A percentile compares a stretch with the other conserved stretches of the same genome.
Conservation (phyloP, 2,888 invertebrate genomes). For the Lycaena phlaeas region DNA sequence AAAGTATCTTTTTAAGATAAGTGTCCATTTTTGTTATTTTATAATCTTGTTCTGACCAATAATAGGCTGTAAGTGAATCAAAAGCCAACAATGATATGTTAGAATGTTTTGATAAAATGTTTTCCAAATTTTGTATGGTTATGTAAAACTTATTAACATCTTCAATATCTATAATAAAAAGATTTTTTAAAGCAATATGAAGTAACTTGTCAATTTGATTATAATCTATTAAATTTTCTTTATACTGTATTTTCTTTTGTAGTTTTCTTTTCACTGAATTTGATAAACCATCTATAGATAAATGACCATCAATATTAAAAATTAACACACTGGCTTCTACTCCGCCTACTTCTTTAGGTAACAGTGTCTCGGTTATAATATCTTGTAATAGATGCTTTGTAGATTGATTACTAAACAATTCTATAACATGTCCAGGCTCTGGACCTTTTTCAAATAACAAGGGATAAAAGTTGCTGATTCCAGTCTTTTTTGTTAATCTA, state of each 20-base stretch:
- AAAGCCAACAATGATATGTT: conserved; percentile 52
- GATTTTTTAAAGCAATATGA: conserved; percentile 29
- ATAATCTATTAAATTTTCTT: conserved; percentile 9
- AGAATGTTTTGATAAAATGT: conserved; percentile 38
- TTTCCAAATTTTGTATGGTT: conserved; percentile 56
- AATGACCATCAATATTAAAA: conserved; percentile 55
- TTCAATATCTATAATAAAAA: conserved; percentile 47
- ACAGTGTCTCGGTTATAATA: conserved; percentile 42
- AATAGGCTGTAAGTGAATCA: conserved; percentile 62
- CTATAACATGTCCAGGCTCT: conserved; percentile 42
- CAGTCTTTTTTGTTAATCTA: conserved; percentile 55
- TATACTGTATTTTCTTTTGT: conserved; percentile 8
- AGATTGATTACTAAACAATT: conserved; percentile 38
- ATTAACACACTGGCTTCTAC: conserved; percentile 41
- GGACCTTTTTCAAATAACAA: conserved; percentile 50
- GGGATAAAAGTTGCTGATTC: conserved; percentile 55
- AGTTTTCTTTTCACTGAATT: conserved; percentile 28
- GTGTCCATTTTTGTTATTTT: conserved; percentile 62
- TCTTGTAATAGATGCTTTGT: conserved; percentile 39
- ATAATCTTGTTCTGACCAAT: conserved; percentile 64
- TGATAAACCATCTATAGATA: conserved; percentile 34
- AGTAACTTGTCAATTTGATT: conserved; percentile 24
- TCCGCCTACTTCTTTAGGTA: conserved; percentile 32
- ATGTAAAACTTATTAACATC: conserved; percentile 51
- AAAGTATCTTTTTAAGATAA: conserved; percentile 56